Conservation (phyloP, 2,888 invertebrate genomes). For the Orthosia cruda region DNA sequence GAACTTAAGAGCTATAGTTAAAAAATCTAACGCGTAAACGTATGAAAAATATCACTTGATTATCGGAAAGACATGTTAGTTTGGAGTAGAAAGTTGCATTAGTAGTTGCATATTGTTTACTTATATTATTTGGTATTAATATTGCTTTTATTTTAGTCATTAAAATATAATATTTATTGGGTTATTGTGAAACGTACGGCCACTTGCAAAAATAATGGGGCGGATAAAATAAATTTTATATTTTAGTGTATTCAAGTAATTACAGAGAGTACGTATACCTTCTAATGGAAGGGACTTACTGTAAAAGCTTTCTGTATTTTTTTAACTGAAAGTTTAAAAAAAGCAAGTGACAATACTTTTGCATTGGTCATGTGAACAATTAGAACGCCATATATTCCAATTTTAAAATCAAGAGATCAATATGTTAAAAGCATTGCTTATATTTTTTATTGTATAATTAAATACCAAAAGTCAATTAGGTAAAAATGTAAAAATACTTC, state of each 20-base stretch:
- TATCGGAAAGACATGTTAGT: slow-evolving; percentile 78
- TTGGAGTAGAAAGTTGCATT: slow-evolving; percentile 56
- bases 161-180: not conserved
- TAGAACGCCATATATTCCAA: not conserved
- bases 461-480: slow-evolving; percentile 35
- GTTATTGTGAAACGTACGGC: slow-evolving; percentile 5
- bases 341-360: not conserved
- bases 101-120: slow-evolving; percentile 38
- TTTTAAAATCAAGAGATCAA: slow-evolving; percentile 56
- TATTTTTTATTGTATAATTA: slow-evolving; percentile 13
- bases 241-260: slow-evolving; percentile 1
- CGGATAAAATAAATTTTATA: not conserved
- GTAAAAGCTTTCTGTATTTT: not conserved
- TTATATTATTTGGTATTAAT: slow-evolving; percentile 63
- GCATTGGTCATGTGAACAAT: not conserved
- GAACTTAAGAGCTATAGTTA: slow-evolving; percentile 79
- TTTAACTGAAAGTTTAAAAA: not conserved
- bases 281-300: not conserved
- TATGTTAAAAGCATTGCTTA: slow-evolving; percentile 39
- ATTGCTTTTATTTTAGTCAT: slow-evolving; percentile 54
- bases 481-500: slow-evolving; percentile 36
- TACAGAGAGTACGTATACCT: not conserved
- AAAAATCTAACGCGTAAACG: slow-evolving; percentile 79
- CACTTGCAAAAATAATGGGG: slow-evolving; percentile 11
- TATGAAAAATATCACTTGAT: slow-evolving; percentile 88